Evolutionary conservation across 2,797 vertebrate species (phyloP).

Genomic region (Smutsia temminckii): DNA sequence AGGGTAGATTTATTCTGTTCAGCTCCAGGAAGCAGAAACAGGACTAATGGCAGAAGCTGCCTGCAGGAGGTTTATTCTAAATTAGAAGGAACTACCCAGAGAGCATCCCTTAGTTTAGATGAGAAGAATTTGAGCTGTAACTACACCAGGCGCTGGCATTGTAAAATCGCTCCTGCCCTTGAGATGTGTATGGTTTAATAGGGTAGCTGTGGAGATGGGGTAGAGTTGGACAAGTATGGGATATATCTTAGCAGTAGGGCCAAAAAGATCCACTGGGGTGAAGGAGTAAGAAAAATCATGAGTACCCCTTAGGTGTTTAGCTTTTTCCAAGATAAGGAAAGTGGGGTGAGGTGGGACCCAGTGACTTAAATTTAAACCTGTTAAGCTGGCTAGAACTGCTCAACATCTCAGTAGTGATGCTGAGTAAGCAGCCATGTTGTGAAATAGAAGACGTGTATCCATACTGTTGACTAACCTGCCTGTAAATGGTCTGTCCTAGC

Average conservation of each 20-base stretch:
- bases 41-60: neutral
- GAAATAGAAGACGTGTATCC: fast-evolving
- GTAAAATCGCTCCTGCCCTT: neutral
- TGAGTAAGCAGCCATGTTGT: neutral
- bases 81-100: neutral
- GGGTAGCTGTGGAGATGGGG: neutral
- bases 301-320: neutral
- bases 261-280: neutral
- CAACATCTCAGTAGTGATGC: fast-evolving
- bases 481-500: conserved; percentile 81
- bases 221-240: neutral
- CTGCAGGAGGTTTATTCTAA: neutral
- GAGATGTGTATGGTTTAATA: neutral
- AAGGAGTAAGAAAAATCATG: neutral
- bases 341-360: neutral
- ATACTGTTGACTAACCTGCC: neutral
- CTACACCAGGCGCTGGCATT: neutral
- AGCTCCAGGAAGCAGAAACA: neutral
- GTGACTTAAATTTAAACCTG: neutral
- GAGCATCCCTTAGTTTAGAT: neutral
- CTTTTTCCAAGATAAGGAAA: neutral
- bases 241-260: neutral
- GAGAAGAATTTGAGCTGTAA: neutral
- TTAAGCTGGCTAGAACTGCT: neutral
- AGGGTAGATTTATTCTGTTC: neutral